phyloP scores from a whole-genome alignment of 1,140 invertebrate genomes.

The Halictus rubicundus region DNA sequence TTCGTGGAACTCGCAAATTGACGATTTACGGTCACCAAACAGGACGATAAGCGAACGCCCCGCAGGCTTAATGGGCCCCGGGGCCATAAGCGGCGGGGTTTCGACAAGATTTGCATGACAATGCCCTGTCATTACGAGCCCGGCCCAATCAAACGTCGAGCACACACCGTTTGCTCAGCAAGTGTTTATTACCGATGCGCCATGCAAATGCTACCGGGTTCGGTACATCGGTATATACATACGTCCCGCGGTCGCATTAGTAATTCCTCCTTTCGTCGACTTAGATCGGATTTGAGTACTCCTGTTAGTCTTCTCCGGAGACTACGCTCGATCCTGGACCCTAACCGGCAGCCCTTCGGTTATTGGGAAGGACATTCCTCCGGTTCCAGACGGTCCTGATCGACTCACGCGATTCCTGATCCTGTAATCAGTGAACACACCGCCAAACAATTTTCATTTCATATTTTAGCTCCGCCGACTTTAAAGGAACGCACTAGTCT shows the following conservation, averaged over 20 bases:
- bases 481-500: no score
- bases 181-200: slow-evolving; percentile 70
- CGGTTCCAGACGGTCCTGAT: no score
- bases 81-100: slow-evolving; percentile 66
- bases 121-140: slow-evolving; percentile 69
- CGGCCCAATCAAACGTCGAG: slow-evolving; percentile 70
- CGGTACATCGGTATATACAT: slow-evolving; percentile 31
- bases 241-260: slow-evolving; percentile 50
- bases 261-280: slow-evolving; percentile 52
- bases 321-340: background rate
- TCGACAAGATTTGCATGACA: slow-evolving; percentile 72
- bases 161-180: slow-evolving; percentile 67
- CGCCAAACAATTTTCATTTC: no score
- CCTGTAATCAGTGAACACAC: no score
- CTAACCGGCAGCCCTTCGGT: background rate
- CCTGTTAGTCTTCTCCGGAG: background rate
- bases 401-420: no score
- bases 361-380: no score
- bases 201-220: slow-evolving; percentile 62
- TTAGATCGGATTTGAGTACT: slow-evolving; percentile 15
- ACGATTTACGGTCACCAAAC: slow-evolving; percentile 68
- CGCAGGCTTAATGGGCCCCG: slow-evolving; percentile 64
- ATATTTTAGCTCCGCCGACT: no score
- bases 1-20: slow-evolving; percentile 65
- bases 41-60: slow-evolving; percentile 65